Percentiles rank a stretch among this genome's conserved stretches.
These are phyloP conservation scores for Hipparchia sbordonii DNA, from an alignment of 2,888 invertebrate species.

Conservation along the genomic window DNA sequence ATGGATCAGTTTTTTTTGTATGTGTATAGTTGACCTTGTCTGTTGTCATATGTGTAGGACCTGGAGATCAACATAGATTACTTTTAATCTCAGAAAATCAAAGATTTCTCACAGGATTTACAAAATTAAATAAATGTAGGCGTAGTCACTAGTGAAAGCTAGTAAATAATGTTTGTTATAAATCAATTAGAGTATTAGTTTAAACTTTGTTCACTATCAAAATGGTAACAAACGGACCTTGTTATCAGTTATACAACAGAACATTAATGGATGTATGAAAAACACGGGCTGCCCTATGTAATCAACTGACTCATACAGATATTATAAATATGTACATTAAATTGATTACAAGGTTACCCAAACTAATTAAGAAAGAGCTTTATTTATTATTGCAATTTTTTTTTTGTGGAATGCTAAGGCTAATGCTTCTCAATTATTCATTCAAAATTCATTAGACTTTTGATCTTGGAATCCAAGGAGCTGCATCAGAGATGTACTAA, in stretches of 20 bases:
- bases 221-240: not conserved
- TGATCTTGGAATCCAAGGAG: too few species aligned
- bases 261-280: not conserved
- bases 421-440: too few species aligned
- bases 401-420: not conserved
- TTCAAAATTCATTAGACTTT: too few species aligned
- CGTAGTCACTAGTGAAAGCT: not conserved
- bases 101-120: too few species aligned
- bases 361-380: not conserved
- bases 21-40: too few species aligned
- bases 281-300: not conserved
- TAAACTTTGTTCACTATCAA: not conserved
- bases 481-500: too few species aligned
- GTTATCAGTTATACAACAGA: conserved; percentile 1
- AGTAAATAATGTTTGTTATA: not conserved
- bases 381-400: not conserved
- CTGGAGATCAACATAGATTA: too few species aligned
- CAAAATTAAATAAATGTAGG: too few species aligned
- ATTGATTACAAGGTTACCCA: not conserved
- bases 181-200: not conserved
- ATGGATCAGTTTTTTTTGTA: too few species aligned
- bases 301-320: conserved; percentile 1
- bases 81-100: too few species aligned
- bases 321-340: not conserved
- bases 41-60: too few species aligned